Conservation (phyloP, 2,888 invertebrate genomes). For the Dasypogon diadema region DNA sequence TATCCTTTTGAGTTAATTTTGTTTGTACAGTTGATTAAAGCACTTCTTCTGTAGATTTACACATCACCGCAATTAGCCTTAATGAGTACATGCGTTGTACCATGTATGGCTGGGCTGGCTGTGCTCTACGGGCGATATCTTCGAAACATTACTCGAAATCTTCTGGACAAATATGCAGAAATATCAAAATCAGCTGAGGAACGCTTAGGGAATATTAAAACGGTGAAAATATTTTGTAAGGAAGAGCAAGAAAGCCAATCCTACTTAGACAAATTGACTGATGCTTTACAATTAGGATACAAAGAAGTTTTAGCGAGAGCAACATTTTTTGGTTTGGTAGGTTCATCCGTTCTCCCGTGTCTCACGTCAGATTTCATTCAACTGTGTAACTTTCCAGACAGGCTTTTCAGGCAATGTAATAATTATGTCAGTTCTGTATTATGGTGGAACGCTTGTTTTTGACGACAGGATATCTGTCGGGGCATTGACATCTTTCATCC, state of each 20-base stretch:
- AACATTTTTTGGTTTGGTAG: slow-evolving; percentile 90
- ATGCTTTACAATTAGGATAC: slow-evolving; percentile 82
- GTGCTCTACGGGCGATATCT: slow-evolving; percentile 87
- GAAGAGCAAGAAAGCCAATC: slow-evolving; percentile 80
- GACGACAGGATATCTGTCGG: slow-evolving; percentile 84
- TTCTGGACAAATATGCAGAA: slow-evolving; percentile 79
- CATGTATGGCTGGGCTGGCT: slow-evolving; percentile 87
- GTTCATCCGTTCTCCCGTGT: slow-evolving; percentile 46
- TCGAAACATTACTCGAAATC: slow-evolving; percentile 82
- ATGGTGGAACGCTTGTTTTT: slow-evolving; percentile 90
- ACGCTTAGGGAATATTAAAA: slow-evolving; percentile 89
- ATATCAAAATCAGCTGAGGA: slow-evolving; percentile 87
- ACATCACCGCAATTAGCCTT: slow-evolving; percentile 90
- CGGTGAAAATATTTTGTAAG: slow-evolving; percentile 92
- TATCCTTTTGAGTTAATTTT: no score
- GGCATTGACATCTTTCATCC: slow-evolving; percentile 90
- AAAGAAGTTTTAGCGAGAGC: slow-evolving; percentile 90
- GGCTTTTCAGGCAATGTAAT: slow-evolving; percentile 92
- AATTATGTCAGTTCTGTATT: slow-evolving; percentile 90
- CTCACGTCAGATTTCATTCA: not conserved
- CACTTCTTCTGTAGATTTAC: slow-evolving; percentile 76
- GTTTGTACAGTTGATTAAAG: not conserved
- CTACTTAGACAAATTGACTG: slow-evolving; percentile 77
- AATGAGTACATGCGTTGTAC: slow-evolving; percentile 89
- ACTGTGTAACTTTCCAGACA: slow-evolving; percentile 71